phyloP scores from a whole-genome alignment of 1,140 invertebrate genomes.

The Heliconius hewitsoni region DNA sequence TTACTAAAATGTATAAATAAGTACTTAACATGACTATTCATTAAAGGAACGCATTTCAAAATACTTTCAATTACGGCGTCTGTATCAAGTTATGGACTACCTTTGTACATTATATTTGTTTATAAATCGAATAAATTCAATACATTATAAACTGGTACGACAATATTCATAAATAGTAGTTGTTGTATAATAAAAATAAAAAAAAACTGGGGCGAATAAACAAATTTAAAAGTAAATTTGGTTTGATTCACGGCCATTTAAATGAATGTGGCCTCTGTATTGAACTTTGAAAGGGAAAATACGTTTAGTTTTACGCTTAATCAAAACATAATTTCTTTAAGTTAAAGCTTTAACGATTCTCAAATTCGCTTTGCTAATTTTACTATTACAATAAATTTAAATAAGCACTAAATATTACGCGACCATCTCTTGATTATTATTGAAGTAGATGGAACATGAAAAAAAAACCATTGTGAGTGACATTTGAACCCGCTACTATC shows the following conservation, averaged over 20 bases:
- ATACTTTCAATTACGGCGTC: conserved; percentile 28
- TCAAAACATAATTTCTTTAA: conserved; percentile 35
- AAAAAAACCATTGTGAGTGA: background rate
- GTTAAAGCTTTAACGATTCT: background rate
- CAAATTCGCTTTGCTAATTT: conserved; percentile 42
- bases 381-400: conserved; percentile 49
- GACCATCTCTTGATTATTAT: conserved; percentile 55
- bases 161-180: conserved; percentile 5
- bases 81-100: background rate
- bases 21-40: conserved; percentile 31
- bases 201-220: conserved; percentile 16
- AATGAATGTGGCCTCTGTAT: conserved; percentile 9
- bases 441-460: conserved; percentile 42
- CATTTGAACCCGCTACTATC: too few relatives aligned
- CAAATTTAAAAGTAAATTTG: conserved; percentile 20
- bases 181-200: conserved; percentile 7
- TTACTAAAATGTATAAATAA: conserved; percentile 29
- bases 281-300: conserved; percentile 40
- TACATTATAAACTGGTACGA: conserved; percentile 36
- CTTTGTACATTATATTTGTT: conserved; percentile 14
- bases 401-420: conserved; percentile 69
- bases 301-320: conserved; percentile 58
- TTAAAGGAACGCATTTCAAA: conserved; percentile 33
- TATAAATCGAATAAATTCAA: background rate
- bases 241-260: conserved; percentile 19